These are phyloP conservation scores for Coccyzus lansbergi DNA, from an alignment of 2,797 vertebrate species.

Conservation along the genomic window DNA sequence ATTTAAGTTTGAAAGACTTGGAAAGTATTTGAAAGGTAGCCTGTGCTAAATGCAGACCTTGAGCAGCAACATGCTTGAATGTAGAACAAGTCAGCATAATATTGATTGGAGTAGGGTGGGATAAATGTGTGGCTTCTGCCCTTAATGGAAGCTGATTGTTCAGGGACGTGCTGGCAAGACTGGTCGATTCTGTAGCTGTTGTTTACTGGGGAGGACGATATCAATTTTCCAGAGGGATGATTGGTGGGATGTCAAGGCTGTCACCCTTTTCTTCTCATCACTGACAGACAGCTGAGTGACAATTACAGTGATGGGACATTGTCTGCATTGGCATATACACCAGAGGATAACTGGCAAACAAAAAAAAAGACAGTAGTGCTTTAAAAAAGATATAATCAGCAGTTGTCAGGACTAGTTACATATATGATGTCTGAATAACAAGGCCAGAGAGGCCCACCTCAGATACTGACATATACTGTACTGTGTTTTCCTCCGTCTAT, in stretches of 20 bases:
- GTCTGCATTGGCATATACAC: constrained; percentile 80
- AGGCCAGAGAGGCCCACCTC: constrained; percentile 19
- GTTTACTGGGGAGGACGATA: constrained; percentile 84
- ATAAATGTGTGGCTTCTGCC: constrained; percentile 82
- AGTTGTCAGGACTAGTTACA: constrained; percentile 81
- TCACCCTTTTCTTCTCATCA: constrained; percentile 77
- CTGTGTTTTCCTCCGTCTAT: background rate
- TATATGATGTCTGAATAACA: constrained; percentile 81
- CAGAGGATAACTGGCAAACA: constrained; percentile 80
- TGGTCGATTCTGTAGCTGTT: constrained; percentile 82
- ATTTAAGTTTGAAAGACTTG: constrained; percentile 19
- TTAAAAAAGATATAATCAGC: constrained; percentile 83
- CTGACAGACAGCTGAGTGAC: constrained; percentile 81
- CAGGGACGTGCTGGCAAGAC: constrained; percentile 75
- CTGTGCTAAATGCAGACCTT: constrained; percentile 71
- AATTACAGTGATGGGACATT: constrained; percentile 77
- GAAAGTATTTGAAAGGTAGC: constrained; percentile 50
- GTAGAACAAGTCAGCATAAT: constrained; percentile 64
- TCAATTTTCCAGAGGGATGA: constrained; percentile 83
- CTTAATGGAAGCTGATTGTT: constrained; percentile 85
- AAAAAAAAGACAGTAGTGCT: constrained; percentile 73
- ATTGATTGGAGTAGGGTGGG: constrained; percentile 78
- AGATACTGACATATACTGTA: constrained; percentile 7
- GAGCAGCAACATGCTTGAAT: constrained; percentile 27
- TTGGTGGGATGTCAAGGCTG: constrained; percentile 82